Evolutionary conservation across 35 echinoderm and acorn worm genomes (phyloP), one percentile per base, ranked within the genome.

Genomic region (Anneissia japonica): DNA sequence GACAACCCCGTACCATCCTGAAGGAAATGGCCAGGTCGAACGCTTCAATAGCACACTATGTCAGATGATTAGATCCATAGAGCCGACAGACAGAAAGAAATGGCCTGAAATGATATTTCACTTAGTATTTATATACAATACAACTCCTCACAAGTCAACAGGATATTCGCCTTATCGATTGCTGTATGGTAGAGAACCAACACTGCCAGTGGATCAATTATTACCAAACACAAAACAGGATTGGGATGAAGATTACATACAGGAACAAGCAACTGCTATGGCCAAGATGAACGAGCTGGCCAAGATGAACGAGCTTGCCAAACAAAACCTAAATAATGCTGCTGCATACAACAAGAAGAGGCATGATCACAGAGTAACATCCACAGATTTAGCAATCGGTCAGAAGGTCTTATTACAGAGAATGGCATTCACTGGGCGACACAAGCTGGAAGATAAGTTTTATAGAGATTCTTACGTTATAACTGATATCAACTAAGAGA

Each of bases 361-460:
- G 2, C 51, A 64, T 2, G 11, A 19, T 12, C 10, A 23, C 2
- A 6, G 51, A 23, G 14, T 19, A 64, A 64, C 26, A 23, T 9
- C 51, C 2, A 23, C 1, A 16, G 26, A 12, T 12, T 64, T 64
- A 19, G 32, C 32, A 4, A 29, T 85, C 2, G 83, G 83, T 40
- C 34, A 73, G 17, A 35, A 28, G 3, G 72, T 85, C 7, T 29
- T 85, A 17, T 64, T 85, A 3, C 74, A 73, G n/a, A 32, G 83
- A 26, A 36, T 74, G 30, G 55, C 55, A 38, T 85, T 85, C 64
- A 85, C 35, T 12, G 30, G 0, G 16, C 21, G 83, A 19, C 83
- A 85, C 32, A 85, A 85, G 23, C 35, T 85, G 32, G 36, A 28
- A 21, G 72, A 85, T 85, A 85, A 85, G 75, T 85, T 74, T 29